phyloP scores from a whole-genome alignment of 2,888 invertebrate genomes.

The Callyntrura sp. region DNA sequence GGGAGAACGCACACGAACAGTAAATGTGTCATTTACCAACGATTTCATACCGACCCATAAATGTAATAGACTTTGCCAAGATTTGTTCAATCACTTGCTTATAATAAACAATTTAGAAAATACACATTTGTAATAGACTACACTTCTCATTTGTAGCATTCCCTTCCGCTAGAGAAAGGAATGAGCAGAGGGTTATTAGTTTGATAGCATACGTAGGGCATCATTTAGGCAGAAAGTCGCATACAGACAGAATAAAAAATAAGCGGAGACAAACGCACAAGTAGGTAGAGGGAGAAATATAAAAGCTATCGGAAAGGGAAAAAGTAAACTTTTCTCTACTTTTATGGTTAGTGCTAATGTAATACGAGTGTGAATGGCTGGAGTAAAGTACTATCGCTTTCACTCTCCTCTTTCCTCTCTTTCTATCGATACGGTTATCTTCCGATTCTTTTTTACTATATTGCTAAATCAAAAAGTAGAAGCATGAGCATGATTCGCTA shows the following conservation, averaged over 20 bases:
- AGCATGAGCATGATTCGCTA: too few species aligned
- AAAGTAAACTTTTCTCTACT: conserved; percentile 12
- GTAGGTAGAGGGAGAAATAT: background rate
- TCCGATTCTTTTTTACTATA: conserved; percentile 4
- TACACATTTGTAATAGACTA: too few species aligned
- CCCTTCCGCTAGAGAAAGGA: too few species aligned
- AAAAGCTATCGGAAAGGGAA: conserved; percentile 3
- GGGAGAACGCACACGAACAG: too few species aligned
- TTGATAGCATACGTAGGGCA: background rate
- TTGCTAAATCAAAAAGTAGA: background rate
- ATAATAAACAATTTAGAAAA: too few species aligned
- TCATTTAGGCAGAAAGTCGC: background rate
- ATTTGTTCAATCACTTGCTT: too few species aligned
- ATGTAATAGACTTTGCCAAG: too few species aligned
- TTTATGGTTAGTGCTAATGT: conserved; percentile 58
- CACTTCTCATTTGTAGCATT: too few species aligned
- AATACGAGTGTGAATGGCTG: conserved; percentile 34
- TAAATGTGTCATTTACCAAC: too few species aligned
- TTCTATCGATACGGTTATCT: conserved; percentile 19
- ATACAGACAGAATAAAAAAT: conserved; percentile 7
- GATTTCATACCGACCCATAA: too few species aligned
- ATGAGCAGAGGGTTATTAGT: too few species aligned
- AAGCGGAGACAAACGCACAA: background rate
- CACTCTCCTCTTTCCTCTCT: background rate
- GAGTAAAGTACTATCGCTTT: background rate